Evolutionary conservation across 1,140 invertebrate species (phyloP).

Genomic region (Plutomurus gul): DNA sequence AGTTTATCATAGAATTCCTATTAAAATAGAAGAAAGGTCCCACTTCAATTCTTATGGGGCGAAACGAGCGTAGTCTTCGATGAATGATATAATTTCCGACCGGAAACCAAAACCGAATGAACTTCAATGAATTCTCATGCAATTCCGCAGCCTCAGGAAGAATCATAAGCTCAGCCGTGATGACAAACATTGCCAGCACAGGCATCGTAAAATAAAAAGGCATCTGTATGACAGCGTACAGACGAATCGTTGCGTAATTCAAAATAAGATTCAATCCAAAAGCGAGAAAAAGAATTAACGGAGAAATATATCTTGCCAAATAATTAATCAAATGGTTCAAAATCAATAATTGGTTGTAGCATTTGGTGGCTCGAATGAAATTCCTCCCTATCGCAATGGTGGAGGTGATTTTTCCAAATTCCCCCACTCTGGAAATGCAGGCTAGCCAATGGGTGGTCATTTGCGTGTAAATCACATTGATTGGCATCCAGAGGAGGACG

Average conservation of each 20-base stretch:
- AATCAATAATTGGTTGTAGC: background rate
- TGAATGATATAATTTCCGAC: background rate
- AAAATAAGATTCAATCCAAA: background rate
- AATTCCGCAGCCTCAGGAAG: background rate
- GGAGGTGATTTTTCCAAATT: background rate
- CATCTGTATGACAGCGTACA: background rate
- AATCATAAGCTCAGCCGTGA: background rate
- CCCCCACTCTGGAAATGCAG: background rate
- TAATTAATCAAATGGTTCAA: background rate
- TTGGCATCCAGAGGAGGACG: background rate
- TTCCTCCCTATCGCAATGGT: background rate
- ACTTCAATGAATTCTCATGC: background rate
- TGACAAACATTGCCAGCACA: background rate
- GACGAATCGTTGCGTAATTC: background rate
- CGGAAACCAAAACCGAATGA: background rate
- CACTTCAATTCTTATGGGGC: background rate
- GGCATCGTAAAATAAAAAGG: background rate
- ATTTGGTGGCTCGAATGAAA: background rate
- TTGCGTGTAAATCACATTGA: background rate
- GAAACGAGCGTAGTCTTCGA: background rate
- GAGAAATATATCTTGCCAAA: background rate
- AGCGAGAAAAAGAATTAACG: background rate
- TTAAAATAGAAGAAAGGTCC: background rate
- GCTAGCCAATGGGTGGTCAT: background rate
- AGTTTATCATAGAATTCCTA: background rate